Percentiles rank a stretch among this genome's conserved stretches.
phyloP scores from a whole-genome alignment of 1,140 invertebrate genomes.

The Batillaria attramentaria region DNA sequence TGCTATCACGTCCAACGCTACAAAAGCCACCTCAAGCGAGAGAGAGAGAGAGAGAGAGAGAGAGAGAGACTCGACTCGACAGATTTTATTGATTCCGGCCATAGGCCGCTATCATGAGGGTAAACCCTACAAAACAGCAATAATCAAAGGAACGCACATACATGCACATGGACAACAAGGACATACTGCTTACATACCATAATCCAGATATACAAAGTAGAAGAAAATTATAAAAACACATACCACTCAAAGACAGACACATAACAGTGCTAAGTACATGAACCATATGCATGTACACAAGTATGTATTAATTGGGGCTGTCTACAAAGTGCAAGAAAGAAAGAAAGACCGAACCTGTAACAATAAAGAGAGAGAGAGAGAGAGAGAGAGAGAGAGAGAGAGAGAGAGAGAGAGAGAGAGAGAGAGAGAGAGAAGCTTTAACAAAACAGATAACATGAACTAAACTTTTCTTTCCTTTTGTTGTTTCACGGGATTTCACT shows the following conservation, averaged over 20 bases:
- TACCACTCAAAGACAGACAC: neutral
- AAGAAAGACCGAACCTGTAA: neutral
- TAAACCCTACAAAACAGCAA: no score
- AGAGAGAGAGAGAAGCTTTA: neutral
- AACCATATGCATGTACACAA: no score
- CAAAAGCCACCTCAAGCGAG: neutral
- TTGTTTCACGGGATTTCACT: neutral
- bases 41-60: constrained; percentile 17
- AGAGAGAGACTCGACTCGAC: no score
- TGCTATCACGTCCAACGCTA: no score
- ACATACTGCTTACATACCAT: no score
- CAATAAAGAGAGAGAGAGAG: neutral
- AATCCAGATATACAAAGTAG: neutral
- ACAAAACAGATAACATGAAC: neutral
- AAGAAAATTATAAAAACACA: neutral
- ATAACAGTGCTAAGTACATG: neutral
- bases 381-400: neutral
- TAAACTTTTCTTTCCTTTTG: neutral
- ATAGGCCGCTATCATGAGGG: no score
- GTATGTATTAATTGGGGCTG: neutral
- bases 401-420: constrained; percentile 5
- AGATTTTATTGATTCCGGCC: no score
- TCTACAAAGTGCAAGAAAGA: neutral
- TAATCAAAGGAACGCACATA: no score
- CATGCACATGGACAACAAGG: no score